Evolutionary conservation across 2,113 vertebrate species (phyloP).

Genomic region (Telmatochromis sp.): DNA sequence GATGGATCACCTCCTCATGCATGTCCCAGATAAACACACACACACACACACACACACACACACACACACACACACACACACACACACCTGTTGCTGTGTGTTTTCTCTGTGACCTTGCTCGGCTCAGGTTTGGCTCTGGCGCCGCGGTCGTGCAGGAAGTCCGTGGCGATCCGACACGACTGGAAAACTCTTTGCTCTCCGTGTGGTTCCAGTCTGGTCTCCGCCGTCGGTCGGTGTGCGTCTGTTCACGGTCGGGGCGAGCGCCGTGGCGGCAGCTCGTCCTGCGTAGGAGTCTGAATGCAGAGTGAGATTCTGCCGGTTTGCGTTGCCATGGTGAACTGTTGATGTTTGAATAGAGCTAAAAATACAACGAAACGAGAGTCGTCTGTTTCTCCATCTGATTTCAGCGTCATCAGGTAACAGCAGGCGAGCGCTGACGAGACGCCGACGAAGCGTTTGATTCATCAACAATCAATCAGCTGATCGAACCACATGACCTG

Average conservation of each 20-base stretch:
- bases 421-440: background rate
- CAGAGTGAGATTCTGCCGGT: background rate
- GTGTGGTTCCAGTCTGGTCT: background rate
- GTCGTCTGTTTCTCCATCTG: background rate
- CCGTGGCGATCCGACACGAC: background rate
- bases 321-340: constrained; percentile 36
- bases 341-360: background rate
- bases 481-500: background rate
- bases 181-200: background rate
- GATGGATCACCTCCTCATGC: background rate
- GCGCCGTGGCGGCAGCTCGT: background rate
- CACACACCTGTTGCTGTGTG: background rate
- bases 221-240: background rate
- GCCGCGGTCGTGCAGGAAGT: background rate
- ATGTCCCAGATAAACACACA: background rate
- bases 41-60: too few species aligned
- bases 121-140: rapidly evolving
- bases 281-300: constrained; percentile 23
- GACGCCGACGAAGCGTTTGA: rapidly evolving
- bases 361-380: background rate
- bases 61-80: background rate
- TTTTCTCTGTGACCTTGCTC: background rate
- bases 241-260: background rate
- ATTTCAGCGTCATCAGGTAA: background rate
- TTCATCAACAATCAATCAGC: rapidly evolving